phyloP scores from a whole-genome alignment of 2,113 vertebrate genomes.

The Anseranas semipalmata region DNA sequence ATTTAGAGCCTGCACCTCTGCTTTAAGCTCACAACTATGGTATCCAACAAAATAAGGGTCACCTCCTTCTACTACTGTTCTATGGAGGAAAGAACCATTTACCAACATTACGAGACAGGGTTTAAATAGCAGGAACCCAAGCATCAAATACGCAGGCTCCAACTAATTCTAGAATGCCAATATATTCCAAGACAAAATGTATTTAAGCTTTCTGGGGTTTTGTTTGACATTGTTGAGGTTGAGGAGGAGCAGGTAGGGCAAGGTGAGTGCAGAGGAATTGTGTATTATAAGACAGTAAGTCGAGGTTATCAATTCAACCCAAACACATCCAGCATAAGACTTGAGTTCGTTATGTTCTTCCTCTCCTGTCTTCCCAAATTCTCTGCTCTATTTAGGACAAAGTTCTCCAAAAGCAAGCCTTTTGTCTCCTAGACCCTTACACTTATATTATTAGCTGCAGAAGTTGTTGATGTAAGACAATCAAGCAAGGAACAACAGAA shows the following conservation, averaged over 20 bases:
- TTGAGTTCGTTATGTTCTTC: neutral
- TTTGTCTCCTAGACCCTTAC: neutral
- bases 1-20: neutral
- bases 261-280: neutral
- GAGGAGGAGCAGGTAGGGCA: fast-evolving
- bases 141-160: neutral
- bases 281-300: neutral
- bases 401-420: neutral
- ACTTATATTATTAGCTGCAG: neutral
- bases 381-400: neutral
- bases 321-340: neutral
- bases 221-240: neutral
- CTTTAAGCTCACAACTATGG: neutral
- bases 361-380: neutral
- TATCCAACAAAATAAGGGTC: neutral
- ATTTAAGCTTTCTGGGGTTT: neutral
- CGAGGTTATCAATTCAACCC: neutral
- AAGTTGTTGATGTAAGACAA: neutral
- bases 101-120: neutral
- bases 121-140: neutral
- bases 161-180: neutral
- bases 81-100: neutral
- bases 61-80: neutral
- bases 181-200: neutral
- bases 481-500: neutral